These are phyloP conservation scores for Caenorhabditis becei DNA, from an alignment of 2,888 invertebrate species.

Conservation along the genomic window DNA sequence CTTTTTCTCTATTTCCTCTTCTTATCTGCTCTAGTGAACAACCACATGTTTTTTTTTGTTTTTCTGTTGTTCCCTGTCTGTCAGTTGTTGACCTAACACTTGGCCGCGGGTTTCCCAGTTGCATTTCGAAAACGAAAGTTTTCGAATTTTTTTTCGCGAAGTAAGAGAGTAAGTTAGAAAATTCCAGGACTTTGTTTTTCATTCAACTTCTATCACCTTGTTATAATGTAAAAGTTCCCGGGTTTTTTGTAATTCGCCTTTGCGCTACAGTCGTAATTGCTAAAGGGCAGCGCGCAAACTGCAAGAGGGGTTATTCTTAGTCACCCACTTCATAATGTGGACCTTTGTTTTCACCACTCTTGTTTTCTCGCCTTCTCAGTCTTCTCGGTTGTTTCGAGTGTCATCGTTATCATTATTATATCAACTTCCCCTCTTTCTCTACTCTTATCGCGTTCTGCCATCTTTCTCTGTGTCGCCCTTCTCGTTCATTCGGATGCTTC, in stretches of 20 bases:
- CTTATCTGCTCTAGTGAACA: not conserved
- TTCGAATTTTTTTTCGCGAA: too few relatives aligned
- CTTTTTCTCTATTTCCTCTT: not conserved
- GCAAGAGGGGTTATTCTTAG: too few relatives aligned
- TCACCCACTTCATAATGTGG: not conserved
- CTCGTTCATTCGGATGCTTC: conserved; percentile 33
- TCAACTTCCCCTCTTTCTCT: conserved; percentile 4
- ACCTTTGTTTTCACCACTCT: not conserved
- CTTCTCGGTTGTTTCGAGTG: not conserved
- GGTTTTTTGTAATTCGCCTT: too few relatives aligned
- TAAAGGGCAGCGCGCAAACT: too few relatives aligned
- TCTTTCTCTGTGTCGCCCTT: not conserved
- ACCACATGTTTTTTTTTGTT: conserved; percentile 1
- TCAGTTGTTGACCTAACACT: conserved; percentile 4
- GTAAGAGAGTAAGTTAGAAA: too few relatives aligned
- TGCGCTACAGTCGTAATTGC: too few relatives aligned
- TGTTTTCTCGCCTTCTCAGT: not conserved
- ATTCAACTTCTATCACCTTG: too few relatives aligned
- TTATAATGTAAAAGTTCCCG: too few relatives aligned
- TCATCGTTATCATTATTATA: conserved; percentile 18
- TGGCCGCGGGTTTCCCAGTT: not conserved
- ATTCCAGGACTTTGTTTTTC: too few relatives aligned
- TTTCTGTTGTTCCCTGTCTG: not conserved
- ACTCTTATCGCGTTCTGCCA: conserved; percentile 23
- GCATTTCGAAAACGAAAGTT: not conserved